Evolutionary conservation across 2,113 vertebrate genomes (phyloP), one percentile per base, ranked within the genome.

Genomic region (Malurus alboscapulatus): DNA sequence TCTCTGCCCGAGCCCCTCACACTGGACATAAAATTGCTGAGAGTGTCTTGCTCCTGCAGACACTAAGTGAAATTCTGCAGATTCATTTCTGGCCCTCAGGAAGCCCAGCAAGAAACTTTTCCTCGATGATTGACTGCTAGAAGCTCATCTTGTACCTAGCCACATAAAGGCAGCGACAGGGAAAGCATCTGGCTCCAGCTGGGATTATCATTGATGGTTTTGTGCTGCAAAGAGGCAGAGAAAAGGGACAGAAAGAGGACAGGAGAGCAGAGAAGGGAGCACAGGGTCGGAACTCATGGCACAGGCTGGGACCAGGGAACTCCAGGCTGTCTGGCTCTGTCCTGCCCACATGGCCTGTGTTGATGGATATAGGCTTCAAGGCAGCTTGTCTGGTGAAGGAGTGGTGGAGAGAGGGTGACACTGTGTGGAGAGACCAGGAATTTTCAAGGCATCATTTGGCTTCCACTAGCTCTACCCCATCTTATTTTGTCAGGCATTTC

Each of bases 371-470:
- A 50, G 66, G 63, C 72, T 93, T 19, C 3, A 2, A 69, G 42
- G 21, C 34, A n/a, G 75, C 47, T 74, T 76, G 58, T 72, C 45
- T 34, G 5, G n/a, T 4, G 7, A 17, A 27, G 27, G 16, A 92
- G 42, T 1, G 16, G 51, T 94, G 93, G 93, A 74, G 90, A 91
- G 95, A 96, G 94, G 83, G 95, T 93, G 94, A 95, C 96, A 96
- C 94, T 5, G 59, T 93, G 96, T 96, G 95, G 96, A 94, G 55
- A 95, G 91, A 94, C 19, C 0, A 3, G 87, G 93, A 81, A 95
- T 94, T 88, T 85, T 59, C 93, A 83, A 80, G 63, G 55, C 78
- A 74, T 78, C 34, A 2, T 90, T 47, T 51, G 58, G 20, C 10
- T 87, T 58, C 34, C 4, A 0, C 42, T 24, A 47, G 40, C 29